Evolutionary conservation across 2,113 vertebrate species (phyloP), one percentile per base, ranked within the genome.

Genomic region (Osmerus mordax): DNA sequence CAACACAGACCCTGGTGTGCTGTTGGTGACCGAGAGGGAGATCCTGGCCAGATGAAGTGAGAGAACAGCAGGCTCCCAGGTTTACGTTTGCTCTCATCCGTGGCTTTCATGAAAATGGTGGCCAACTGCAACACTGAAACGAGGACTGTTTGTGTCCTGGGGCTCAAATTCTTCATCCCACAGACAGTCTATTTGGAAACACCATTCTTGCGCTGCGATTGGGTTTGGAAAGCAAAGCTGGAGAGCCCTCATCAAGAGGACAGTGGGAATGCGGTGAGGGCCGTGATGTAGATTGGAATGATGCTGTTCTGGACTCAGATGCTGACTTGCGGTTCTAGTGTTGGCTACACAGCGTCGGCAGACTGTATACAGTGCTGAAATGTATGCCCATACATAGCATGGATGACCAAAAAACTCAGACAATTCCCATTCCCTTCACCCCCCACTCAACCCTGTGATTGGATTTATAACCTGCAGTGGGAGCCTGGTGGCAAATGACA

Each of bases 51-150:
- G 66, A 28, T 67, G 23, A 54, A 68, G 51, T 68, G 23, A 29
- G 6, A 62, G 66, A 55, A 67, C 67, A 73, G 56, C 59, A 70
- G 29, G 70, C 63, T 73, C 63, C 59, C 69, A 69, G 51, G 70
- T 72, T 70, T 64, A 58, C 64, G 58, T 66, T 32, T 63, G 41
- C 11, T 79, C 55, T 56, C 74, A 76, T 69, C 62, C 65, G 13
- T 67, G 47, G 47, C 51, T 65, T 75, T 75, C 65, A 72, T 77
- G 72, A 58, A 58, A 67, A 41, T 32, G 29, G 60, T 64, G 71
- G 78, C 81, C 77, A 83, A 80, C 66, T 72, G 74, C 77, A 83
- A 83, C 66, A 79, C 36, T 14, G 66, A 56, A 67, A 71, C 70
- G 70, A 78, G 63, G 54, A 73, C 70, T 73, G 79, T 78, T 73